phyloP scores from a whole-genome alignment of 2,888 invertebrate genomes.

The Drosophila robusta region DNA sequence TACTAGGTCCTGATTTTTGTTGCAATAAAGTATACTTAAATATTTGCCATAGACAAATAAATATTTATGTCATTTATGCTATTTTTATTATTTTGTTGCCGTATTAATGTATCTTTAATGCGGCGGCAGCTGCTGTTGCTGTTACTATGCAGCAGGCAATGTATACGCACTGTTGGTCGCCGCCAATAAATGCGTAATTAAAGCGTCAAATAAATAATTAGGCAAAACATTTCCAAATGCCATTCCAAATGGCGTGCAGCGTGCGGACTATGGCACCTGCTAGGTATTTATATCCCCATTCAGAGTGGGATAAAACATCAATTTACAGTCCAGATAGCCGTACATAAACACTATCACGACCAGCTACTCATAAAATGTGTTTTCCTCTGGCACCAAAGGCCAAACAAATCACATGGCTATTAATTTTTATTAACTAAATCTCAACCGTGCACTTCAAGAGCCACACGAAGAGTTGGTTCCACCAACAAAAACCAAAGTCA shows the following conservation, averaged over 20 bases:
- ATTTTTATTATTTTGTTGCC: slow-evolving; percentile 40
- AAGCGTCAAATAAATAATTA: slow-evolving; percentile 74
- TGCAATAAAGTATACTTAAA: slow-evolving; percentile 14
- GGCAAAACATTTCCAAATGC: slow-evolving; percentile 38
- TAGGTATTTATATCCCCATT: slow-evolving; percentile 8
- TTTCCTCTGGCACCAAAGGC: slow-evolving; percentile 42
- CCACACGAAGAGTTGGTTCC: slow-evolving; percentile 28
- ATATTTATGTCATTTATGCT: slow-evolving; percentile 32
- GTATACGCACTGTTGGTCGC: slow-evolving; percentile 56
- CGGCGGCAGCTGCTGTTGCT: slow-evolving; percentile 20
- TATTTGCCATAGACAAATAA: slow-evolving; percentile 21
- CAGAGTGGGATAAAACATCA: slow-evolving; percentile 34
- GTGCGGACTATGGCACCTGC: slow-evolving; percentile 17
- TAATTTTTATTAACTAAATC: slow-evolving; percentile 78
- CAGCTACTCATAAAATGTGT: slow-evolving; percentile 42
- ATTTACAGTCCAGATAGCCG: slow-evolving; percentile 49
- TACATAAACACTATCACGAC: slow-evolving; percentile 44
- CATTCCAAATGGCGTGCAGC: slow-evolving; percentile 18
- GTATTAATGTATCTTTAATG: slow-evolving; percentile 67
- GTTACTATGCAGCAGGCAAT: slow-evolving; percentile 34
- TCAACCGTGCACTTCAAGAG: slow-evolving; percentile 55
- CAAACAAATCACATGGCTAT: slow-evolving; percentile 74
- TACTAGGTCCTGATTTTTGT: not conserved
- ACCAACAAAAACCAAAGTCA: slow-evolving; percentile 4
- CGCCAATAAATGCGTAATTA: slow-evolving; percentile 72